Base-by-base conservation (phyloP, 2,797 vertebrate species). In the Acrocephalus scirpaceus region DNA sequence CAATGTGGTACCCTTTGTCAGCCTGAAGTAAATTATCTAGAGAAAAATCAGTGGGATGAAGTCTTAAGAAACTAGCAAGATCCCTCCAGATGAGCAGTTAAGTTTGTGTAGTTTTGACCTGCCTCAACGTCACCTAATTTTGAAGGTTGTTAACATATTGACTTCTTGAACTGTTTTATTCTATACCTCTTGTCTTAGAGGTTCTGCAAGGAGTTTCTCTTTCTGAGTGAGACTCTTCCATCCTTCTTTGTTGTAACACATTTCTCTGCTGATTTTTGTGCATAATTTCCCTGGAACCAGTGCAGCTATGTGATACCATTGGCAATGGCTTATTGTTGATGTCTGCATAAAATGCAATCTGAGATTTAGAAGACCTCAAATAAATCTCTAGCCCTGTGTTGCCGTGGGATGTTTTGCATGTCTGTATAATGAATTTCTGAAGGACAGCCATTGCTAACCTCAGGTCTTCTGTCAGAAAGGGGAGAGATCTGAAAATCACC, bases 301-400 rank as follows among this genome's bases (percentile, higher is more conserved):
- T 90, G 83, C 85, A 90, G 84, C 58, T 93, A 74, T 77, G 83
- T 88, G 38, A 57, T 93, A 45, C 85, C 32, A 79, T 86, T 92
- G 60, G 71, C 53, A 82, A 16, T 90, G 79, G 57, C 11, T 57
- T 86, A 26, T 86, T 86, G 48, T 91, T 90, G 71, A 82, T 92
- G 57, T 92, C 56, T 92, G 67, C 73, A 50, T 85, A 95, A 95
- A 90, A 79, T 77, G 42, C 57, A 62, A 23, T 71, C 64, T 85
- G 85, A 84, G 42, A 64, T 92, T 74, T 69, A 74, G 77, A 90
- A 50, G 57, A 76, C 38, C 29, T 73, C 79, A 80, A 92, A 93
- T 93, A 96, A 95, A 95, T 88, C 67, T 93, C 34, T 50, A 87
- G 38, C 34, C 74, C 38, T 82, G 22, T 81, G 47, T 90, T 79